These are phyloP conservation scores for Chionis minor DNA, from an alignment of 2,113 vertebrate species.

Conservation along the genomic window DNA sequence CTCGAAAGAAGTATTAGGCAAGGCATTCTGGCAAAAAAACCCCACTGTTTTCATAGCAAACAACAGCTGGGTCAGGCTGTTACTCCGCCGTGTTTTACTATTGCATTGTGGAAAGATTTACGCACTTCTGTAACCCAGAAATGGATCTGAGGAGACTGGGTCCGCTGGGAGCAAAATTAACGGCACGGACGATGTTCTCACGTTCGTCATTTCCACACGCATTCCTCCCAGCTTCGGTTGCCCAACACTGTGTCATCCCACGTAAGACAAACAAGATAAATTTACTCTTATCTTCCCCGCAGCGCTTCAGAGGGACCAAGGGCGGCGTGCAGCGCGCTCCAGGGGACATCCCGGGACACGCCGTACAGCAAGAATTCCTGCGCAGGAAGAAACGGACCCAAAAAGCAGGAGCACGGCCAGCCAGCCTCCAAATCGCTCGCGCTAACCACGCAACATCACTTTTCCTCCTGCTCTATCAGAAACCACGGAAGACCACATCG, in stretches of 20 bases:
- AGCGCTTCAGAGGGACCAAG: too few relatives aligned
- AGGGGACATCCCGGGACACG: too few relatives aligned
- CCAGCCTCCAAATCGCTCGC: too few relatives aligned
- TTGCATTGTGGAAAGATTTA: not conserved
- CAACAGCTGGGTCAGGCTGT: conserved; percentile 25
- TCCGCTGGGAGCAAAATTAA: not conserved
- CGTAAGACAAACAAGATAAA: not conserved
- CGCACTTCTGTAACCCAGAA: not conserved
- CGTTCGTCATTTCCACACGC: not conserved
- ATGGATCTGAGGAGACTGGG: not conserved
- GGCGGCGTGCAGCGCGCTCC: too few relatives aligned
- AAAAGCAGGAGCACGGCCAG: too few relatives aligned
- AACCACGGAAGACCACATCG: fast-evolving
- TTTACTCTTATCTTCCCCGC: too few relatives aligned
- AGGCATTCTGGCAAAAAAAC: not conserved
- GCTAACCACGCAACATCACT: too few relatives aligned
- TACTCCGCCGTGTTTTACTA: not conserved
- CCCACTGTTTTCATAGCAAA: conserved; percentile 1
- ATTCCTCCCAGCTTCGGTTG: not conserved
- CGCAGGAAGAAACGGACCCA: too few relatives aligned
- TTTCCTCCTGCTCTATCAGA: not conserved
- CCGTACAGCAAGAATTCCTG: too few relatives aligned
- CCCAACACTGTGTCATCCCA: not conserved
- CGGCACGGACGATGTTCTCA: not conserved
- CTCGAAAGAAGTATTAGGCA: not conserved